phyloP scores from a whole-genome alignment of 2,888 invertebrate species.

The Orthosia gothica region DNA sequence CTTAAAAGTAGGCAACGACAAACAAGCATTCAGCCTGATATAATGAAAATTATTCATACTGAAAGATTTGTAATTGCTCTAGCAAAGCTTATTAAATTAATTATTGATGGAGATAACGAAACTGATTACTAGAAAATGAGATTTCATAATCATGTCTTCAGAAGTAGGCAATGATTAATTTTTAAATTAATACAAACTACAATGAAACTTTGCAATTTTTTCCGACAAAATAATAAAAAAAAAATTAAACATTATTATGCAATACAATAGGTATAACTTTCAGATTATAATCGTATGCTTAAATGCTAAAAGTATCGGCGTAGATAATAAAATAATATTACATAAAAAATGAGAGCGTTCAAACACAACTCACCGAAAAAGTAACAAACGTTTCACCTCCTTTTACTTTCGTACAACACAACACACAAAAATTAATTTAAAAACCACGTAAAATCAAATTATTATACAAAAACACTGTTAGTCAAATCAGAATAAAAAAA shows the following conservation, averaged over 20 bases:
- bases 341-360: slow-evolving; percentile 68
- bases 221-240: background rate
- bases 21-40: slow-evolving; percentile 24
- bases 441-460: slow-evolving; percentile 59
- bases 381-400: slow-evolving; percentile 83
- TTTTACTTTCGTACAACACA: slow-evolving; percentile 83
- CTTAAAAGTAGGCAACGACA: slow-evolving; percentile 28
- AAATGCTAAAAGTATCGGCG: slow-evolving; percentile 29
- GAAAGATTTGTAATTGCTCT: slow-evolving; percentile 23
- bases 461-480: slow-evolving; percentile 51
- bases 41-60: slow-evolving; percentile 25
- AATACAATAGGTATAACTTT: background rate
- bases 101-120: slow-evolving; percentile 39
- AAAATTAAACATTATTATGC: too few species aligned
- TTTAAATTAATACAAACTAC: background rate
- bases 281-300: slow-evolving; percentile 11
- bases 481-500: slow-evolving; percentile 39
- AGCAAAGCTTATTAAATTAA: slow-evolving; percentile 30
- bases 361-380: slow-evolving; percentile 81
- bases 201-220: background rate
- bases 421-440: slow-evolving; percentile 65
- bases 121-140: slow-evolving; percentile 17
- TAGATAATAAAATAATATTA: slow-evolving; percentile 52
- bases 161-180: background rate
- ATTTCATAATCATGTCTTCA: slow-evolving; percentile 40